Percentiles rank a stretch among this genome's conserved stretches.
Conservation (phyloP, 2,888 invertebrate species). For the Metopia argyrocephala region DNA sequence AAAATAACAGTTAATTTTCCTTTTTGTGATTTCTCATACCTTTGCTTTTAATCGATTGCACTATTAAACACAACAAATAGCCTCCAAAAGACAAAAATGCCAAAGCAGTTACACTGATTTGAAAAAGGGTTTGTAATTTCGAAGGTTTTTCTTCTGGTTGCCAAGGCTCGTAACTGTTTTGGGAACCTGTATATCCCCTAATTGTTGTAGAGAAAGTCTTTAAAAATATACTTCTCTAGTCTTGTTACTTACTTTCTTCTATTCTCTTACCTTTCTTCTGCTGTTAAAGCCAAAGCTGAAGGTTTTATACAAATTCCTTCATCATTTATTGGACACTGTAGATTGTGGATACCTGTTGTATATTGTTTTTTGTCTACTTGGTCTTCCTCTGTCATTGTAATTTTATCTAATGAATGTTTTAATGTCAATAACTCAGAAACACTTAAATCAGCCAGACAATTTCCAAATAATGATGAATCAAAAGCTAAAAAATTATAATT, state of each 20-base stretch:
- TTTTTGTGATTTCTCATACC: slow-evolving; percentile 74
- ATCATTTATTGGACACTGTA: slow-evolving; percentile 16
- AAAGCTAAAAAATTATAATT: slow-evolving; percentile 24
- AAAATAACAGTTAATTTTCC: too few relatives aligned
- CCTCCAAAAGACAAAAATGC: slow-evolving; percentile 92
- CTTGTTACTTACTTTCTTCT: too few relatives aligned
- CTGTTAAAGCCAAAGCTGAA: slow-evolving; percentile 72
- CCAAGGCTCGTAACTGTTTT: slow-evolving; percentile 71
- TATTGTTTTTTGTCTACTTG: slow-evolving; percentile 24
- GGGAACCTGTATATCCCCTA: slow-evolving; percentile 45
- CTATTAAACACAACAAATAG: slow-evolving; percentile 87
- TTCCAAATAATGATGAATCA: slow-evolving; percentile 47
- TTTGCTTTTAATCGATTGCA: slow-evolving; percentile 86
- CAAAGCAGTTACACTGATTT: slow-evolving; percentile 87
- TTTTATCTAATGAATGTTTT: slow-evolving; percentile 73
- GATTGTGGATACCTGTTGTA: background rate
- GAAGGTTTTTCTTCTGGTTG: slow-evolving; percentile 79
- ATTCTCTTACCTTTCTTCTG: slow-evolving; percentile 69
- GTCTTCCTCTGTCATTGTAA: slow-evolving; percentile 61
- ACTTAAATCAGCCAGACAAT: slow-evolving; percentile 83
- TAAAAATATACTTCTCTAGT: too few relatives aligned
- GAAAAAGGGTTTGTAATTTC: slow-evolving; percentile 87
- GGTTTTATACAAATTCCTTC: slow-evolving; percentile 53
- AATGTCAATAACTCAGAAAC: slow-evolving; percentile 85
- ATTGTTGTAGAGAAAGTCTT: too few relatives aligned